Evolutionary conservation across 2,797 vertebrate species (phyloP), one percentile per base, ranked within the genome.

Genomic region (Rhabdophis nuchalis): DNA sequence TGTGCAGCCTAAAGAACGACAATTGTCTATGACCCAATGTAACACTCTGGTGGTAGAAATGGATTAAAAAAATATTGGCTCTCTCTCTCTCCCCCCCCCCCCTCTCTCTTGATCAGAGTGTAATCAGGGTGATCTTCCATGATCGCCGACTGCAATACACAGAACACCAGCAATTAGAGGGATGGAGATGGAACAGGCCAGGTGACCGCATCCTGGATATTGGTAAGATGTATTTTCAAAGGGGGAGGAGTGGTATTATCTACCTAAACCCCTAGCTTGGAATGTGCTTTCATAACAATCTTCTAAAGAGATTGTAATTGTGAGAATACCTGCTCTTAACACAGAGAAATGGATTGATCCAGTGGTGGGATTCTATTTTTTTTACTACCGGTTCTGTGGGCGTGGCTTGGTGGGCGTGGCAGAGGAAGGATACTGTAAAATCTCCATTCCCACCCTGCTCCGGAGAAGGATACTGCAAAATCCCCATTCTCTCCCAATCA

Each of bases 91-190:
- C 29, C 5, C 12, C 4, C 29, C 4, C 10, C 1, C 0, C 0
- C 7, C 52, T 90, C 86, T 46, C 27, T 52, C 72, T 64, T 86
- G 72, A 1, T 4, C 93, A 98, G 98, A 98, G 98, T 87, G 97
- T 96, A 86, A 97, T 97, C 16, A 95, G 96, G 23, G 98, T 98
- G 94, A 97, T 98, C 46, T 98, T 98, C 94, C 98, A 98, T 0
- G 98, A 98, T 95, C 97, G 97, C 61, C 96, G 97, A 86, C 97
- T 98, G 86, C 98, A 98, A 96, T 98, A 98, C 96, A 98, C 96
- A 1, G 98, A 99, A 96, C 98, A 98, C 96, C 98, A 98, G 92
- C 98, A 98, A 97, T 97, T 98, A 96, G 98, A 98, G 88, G 98
- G 98, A 86, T 98, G 98, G 98, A 97, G 97, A 94, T 98, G 98